Evolutionary conservation across 2,888 invertebrate genomes (phyloP).

Genomic region (Lobophora halterata): DNA sequence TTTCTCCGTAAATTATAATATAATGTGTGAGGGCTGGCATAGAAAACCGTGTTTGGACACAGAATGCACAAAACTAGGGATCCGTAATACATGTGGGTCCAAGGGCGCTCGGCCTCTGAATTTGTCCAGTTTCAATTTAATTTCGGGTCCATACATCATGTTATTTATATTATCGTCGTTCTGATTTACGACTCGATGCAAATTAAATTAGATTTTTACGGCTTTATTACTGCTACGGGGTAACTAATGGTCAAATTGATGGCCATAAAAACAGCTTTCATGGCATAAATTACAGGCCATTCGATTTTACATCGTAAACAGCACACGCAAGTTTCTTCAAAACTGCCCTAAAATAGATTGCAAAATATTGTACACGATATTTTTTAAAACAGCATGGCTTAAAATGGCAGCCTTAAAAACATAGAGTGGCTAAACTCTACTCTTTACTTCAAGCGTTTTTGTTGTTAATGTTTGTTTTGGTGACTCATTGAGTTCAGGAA

Average conservation of each 20-base stretch:
- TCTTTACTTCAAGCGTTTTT: no score
- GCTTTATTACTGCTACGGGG: conserved; percentile 31
- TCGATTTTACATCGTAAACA: conserved; percentile 13
- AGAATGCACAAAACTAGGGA: no score
- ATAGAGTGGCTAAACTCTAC: no score
- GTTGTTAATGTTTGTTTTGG: no score
- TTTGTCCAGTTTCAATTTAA: conserved; percentile 50
- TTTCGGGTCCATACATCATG: conserved; percentile 38
- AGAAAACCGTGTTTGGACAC: conserved; percentile 46
- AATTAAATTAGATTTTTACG: conserved; percentile 41
- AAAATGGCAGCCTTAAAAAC: no score
- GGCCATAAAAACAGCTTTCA: conserved; percentile 33
- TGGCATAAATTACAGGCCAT: conserved; percentile 19
- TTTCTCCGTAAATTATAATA: no score
- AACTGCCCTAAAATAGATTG: background rate
- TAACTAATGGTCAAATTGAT: conserved; percentile 40
- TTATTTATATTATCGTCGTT: conserved; percentile 35
- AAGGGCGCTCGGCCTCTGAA: conserved; percentile 37
- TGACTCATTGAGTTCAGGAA: no score
- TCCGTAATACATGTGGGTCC: conserved; percentile 32
- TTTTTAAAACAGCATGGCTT: background rate
- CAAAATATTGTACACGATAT: background rate
- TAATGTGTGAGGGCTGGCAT: conserved; percentile 45
- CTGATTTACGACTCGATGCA: conserved; percentile 37
- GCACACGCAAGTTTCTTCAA: conserved; percentile 8